These are phyloP conservation scores for Celastrina argiolus DNA, from an alignment of 2,888 invertebrate genomes.

Conservation along the genomic window DNA sequence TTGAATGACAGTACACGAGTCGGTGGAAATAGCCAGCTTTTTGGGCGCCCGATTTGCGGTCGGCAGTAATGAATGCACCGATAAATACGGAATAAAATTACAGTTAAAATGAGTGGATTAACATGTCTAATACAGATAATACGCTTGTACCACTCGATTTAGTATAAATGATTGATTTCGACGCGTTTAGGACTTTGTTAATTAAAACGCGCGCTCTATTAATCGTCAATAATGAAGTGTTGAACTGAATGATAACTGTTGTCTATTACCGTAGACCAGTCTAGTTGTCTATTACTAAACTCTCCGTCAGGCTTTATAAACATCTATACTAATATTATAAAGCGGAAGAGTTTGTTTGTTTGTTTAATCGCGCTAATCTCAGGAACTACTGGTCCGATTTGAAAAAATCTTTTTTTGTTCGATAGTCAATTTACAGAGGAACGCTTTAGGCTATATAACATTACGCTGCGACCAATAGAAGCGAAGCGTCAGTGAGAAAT, in stretches of 20 bases:
- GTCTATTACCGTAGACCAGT: too few species aligned
- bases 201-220: slow-evolving; percentile 8
- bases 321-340: too few species aligned
- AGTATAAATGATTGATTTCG: slow-evolving; percentile 67
- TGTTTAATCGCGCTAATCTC: too few species aligned
- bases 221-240: slow-evolving; percentile 2
- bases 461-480: too few species aligned
- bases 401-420: too few species aligned
- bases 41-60: slow-evolving; percentile 76
- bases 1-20: slow-evolving; percentile 33
- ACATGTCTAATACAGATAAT: slow-evolving; percentile 78
- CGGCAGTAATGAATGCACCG: slow-evolving; percentile 75
- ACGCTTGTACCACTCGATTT: slow-evolving; percentile 66
- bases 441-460: too few species aligned
- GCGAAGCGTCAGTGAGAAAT: too few species aligned
- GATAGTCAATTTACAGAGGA: too few species aligned
- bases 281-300: too few species aligned
- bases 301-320: too few species aligned
- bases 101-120: slow-evolving; percentile 78
- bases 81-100: slow-evolving; percentile 79
- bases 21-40: slow-evolving; percentile 70
- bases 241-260: background rate
- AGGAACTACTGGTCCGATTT: too few species aligned
- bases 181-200: slow-evolving; percentile 23
- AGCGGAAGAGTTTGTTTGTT: too few species aligned